Conservation (phyloP, 2,113 vertebrate species). For the Coptodon bakossiorum region DNA sequence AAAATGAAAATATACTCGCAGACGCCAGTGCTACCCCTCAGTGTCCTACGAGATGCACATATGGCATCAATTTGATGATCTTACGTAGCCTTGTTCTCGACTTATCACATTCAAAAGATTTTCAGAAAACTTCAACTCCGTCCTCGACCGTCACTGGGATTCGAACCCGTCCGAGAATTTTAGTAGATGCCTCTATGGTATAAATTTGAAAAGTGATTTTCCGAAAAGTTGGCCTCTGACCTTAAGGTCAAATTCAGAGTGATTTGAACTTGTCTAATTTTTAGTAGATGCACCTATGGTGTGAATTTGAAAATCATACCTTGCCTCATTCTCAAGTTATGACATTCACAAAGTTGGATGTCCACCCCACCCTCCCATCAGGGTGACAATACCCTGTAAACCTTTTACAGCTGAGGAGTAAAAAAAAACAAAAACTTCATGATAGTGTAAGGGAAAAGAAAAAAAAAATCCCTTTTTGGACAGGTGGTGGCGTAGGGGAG, state of each 20-base stretch:
- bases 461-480: neutral
- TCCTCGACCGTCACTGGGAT: neutral
- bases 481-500: neutral
- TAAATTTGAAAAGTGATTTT: neutral
- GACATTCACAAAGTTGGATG: neutral
- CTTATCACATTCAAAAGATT: neutral
- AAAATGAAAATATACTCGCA: neutral
- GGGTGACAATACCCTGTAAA: neutral
- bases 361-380: neutral
- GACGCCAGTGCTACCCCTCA: neutral
- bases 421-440: neutral
- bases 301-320: neutral
- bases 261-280: neutral
- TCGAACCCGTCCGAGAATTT: neutral
- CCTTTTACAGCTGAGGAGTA: neutral
- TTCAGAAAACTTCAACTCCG: neutral
- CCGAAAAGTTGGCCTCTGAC: neutral
- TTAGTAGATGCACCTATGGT: neutral
- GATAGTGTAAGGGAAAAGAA: neutral
- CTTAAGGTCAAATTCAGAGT: neutral
- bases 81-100: neutral
- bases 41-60: neutral
- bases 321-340: neutral
- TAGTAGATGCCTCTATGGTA: neutral
- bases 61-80: neutral